Percentiles rank a stretch among this genome's conserved stretches.
These are phyloP conservation scores for Nycticryphes semicollaris DNA, from an alignment of 2,113 vertebrate species.

Conservation along the genomic window DNA sequence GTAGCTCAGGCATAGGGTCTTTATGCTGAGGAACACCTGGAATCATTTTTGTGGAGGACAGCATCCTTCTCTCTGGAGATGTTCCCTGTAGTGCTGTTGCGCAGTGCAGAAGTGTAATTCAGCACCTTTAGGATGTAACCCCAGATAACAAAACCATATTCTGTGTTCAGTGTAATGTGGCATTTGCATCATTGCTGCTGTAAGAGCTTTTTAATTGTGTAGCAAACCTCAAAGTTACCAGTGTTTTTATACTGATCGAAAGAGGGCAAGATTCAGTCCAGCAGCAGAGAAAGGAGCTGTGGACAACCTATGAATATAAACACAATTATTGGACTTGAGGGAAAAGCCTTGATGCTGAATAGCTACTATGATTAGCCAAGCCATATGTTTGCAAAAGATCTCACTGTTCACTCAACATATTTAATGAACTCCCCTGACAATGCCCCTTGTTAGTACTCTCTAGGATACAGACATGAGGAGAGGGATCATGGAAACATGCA, in stretches of 20 bases:
- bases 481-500: not conserved
- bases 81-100: not conserved
- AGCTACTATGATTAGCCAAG: not conserved
- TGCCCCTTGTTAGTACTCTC: not conserved
- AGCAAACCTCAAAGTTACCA: not conserved
- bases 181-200: not conserved
- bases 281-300: not conserved
- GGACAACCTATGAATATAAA: not conserved
- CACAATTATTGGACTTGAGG: not conserved
- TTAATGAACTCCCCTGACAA: not conserved
- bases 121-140: not conserved
- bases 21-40: not conserved
- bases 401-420: not conserved
- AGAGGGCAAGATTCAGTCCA: not conserved
- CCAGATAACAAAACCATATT: not conserved
- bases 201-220: not conserved
- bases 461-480: not conserved
- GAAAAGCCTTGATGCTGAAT: not conserved
- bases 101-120: not conserved
- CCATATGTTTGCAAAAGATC: not conserved
- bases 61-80: not conserved
- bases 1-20: not conserved
- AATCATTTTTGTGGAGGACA: not conserved
- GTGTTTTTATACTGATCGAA: not conserved
- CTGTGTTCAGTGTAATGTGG: not conserved